Conservation (phyloP, 2,888 invertebrate species). For the Cheiracanthium punctorium region DNA sequence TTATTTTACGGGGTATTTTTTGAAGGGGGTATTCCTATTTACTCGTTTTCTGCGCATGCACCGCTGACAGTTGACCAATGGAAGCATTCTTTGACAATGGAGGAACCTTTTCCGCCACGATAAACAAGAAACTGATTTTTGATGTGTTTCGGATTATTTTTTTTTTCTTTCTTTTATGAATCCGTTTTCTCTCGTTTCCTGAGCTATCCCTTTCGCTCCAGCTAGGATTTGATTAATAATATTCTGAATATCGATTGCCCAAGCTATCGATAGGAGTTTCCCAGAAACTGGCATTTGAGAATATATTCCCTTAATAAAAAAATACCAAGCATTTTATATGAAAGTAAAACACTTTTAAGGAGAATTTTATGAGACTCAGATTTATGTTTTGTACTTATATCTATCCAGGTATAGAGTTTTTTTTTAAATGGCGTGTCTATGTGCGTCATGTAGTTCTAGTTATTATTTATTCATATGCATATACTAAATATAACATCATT, state of each 20-base stretch:
- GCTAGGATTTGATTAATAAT: conserved; percentile 16
- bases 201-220: conserved; percentile 32
- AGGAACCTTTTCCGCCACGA: conserved; percentile 62
- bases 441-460: too few relatives aligned
- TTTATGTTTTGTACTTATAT: too few relatives aligned
- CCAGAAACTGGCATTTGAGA: not conserved
- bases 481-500: too few relatives aligned
- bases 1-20: conserved; percentile 21
- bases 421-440: too few relatives aligned
- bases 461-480: too few relatives aligned
- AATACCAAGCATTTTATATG: too few relatives aligned
- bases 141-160: conserved; percentile 17
- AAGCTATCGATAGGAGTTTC: conserved; percentile 18
- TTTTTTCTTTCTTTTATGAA: conserved; percentile 30
- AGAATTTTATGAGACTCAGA: too few relatives aligned
- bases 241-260: conserved; percentile 54
- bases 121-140: conserved; percentile 65
- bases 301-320: too few relatives aligned
- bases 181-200: conserved; percentile 44
- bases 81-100: conserved; percentile 63
- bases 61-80: conserved; percentile 69
- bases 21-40: conserved; percentile 27
- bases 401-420: too few relatives aligned
- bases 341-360: too few relatives aligned
- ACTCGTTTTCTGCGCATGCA: conserved; percentile 63